A percentile compares a stretch with the other conserved stretches of the same genome.
phyloP scores from a whole-genome alignment of 2,113 vertebrate genomes.

The Riparia riparia region DNA sequence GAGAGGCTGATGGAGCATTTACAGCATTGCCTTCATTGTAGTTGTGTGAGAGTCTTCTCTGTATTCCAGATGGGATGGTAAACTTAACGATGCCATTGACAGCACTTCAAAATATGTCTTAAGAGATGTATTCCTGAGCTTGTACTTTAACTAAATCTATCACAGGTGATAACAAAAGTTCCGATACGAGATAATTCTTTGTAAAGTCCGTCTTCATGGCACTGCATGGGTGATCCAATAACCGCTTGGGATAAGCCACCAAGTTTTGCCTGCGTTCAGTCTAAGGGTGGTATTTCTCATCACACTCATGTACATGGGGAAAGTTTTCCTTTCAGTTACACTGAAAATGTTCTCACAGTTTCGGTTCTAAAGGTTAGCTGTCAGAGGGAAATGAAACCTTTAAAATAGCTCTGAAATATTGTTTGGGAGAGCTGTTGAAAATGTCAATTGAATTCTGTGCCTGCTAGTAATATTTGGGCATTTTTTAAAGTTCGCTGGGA shows the following conservation, averaged over 20 bases:
- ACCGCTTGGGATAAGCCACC: neutral
- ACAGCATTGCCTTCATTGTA: neutral
- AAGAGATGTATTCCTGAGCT: neutral
- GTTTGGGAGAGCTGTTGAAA: neutral
- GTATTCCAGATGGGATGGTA: neutral
- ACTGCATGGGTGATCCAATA: neutral
- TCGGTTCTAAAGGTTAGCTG: neutral
- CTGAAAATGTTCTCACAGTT: neutral
- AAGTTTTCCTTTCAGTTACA: neutral
- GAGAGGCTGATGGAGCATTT: neutral
- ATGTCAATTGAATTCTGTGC: neutral
- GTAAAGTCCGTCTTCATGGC: neutral
- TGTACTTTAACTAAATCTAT: neutral
- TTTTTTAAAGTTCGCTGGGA: neutral
- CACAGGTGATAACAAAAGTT: neutral
- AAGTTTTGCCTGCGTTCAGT: neutral
- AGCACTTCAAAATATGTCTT: neutral
- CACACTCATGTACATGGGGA: accelerated
- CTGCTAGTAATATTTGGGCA: neutral
- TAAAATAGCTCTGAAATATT: neutral
- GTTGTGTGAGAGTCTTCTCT: neutral
- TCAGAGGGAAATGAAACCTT: neutral
- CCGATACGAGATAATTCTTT: neutral
- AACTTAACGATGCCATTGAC: neutral
- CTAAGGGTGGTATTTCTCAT: neutral